Conservation (phyloP, 2,888 invertebrate species). For the Boloria euphrosyne region DNA sequence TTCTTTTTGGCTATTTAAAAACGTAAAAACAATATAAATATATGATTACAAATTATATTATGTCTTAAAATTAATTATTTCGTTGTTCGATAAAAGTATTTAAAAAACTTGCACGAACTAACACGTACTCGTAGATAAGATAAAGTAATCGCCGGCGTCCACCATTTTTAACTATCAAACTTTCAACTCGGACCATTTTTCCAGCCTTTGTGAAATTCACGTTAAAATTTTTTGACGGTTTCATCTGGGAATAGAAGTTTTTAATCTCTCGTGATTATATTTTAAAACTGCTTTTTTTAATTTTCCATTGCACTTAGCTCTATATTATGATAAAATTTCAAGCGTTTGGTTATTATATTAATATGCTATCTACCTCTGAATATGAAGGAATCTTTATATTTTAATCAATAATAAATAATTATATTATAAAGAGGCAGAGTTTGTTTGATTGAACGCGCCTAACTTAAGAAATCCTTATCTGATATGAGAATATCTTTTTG, state of each 20-base stretch:
- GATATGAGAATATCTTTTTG: too few species aligned
- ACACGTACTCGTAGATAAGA: constrained; percentile 21
- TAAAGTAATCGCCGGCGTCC: constrained; percentile 23
- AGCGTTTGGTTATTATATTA: too few species aligned
- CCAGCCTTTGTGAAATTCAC: constrained; percentile 29
- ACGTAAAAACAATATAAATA: not conserved
- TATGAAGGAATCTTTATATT: too few species aligned
- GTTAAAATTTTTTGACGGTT: constrained; percentile 28
- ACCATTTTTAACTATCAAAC: constrained; percentile 28
- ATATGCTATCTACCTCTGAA: too few species aligned
- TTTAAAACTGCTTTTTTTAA: constrained; percentile 8
- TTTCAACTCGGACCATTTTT: constrained; percentile 26
- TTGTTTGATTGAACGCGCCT: too few species aligned
- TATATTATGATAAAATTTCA: not conserved
- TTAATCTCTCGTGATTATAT: constrained; percentile 18
- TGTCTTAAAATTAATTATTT: not conserved
- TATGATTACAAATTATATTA: too few species aligned
- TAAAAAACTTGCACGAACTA: constrained; percentile 11
- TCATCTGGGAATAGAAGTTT: constrained; percentile 25
- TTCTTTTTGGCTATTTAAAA: too few species aligned
- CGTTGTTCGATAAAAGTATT: constrained; percentile 3
- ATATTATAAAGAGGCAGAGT: too few species aligned
- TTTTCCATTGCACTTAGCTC: not conserved
- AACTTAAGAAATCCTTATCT: too few species aligned
- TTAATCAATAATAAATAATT: too few species aligned